These are phyloP conservation scores for Euura saliciscinereae DNA, from an alignment of 1,140 invertebrate species.

Conservation along the genomic window DNA sequence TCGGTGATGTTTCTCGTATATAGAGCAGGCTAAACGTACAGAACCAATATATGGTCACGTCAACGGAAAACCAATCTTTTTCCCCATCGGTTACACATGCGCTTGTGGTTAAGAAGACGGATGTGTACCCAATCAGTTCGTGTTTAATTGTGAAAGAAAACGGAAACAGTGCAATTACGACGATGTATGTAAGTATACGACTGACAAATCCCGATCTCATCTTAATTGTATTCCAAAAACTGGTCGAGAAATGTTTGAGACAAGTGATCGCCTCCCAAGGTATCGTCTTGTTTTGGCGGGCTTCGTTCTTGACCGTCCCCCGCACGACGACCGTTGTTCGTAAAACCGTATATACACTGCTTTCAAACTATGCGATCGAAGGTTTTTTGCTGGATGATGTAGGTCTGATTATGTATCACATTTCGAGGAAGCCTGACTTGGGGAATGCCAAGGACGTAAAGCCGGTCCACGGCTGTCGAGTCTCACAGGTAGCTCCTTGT, in stretches of 20 bases:
- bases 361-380: neutral
- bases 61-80: neutral
- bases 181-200: neutral
- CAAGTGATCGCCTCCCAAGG: neutral
- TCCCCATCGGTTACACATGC: neutral
- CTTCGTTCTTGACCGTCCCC: neutral
- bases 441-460: neutral
- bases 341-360: neutral
- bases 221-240: neutral
- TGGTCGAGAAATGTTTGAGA: neutral
- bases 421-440: conserved; percentile 1
- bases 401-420: neutral
- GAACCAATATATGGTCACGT: neutral
- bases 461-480: no score
- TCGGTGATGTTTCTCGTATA: neutral
- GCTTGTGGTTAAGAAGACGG: neutral
- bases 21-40: neutral
- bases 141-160: neutral
- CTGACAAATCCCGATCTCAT: no score
- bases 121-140: neutral
- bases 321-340: neutral
- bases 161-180: neutral
- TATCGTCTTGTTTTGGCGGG: neutral
- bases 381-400: neutral
- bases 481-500: no score